Evolutionary conservation across 2,113 vertebrate species (phyloP), one percentile per base, ranked within the genome.

Genomic region (Otocyon megalotis): DNA sequence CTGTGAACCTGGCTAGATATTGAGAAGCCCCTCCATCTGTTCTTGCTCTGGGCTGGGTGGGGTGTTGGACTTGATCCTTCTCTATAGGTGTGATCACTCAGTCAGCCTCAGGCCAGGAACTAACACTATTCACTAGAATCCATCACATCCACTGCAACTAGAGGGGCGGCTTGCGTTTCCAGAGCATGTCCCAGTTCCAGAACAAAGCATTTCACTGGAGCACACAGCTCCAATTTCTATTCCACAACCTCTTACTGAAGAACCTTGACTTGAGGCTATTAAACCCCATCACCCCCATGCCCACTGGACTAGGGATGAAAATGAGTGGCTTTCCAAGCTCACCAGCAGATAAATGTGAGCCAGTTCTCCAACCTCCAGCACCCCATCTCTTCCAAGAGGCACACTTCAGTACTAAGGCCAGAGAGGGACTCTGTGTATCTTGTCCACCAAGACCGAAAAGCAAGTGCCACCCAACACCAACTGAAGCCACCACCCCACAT

Each of bases 401-500:
- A 8, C 0, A 8, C 3, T 67, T 69, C 53, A 32, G 58, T 54
- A 37, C 28, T 63, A 56, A 86, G 37, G 19, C 74, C 15, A 37
- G 4, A 16, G 48, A 30, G 24, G 11, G 30, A 28, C 60, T 26
- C 50, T 0, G 4, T 2, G 3, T 4, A 10, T 30, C 53, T 35
- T 35, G 43, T 77, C 62, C 50, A 50, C 76, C 28, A 58, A 1
- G 69, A 76, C 11, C 35, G 11, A 16, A n/a, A 77, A 54, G n/a
- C 3, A 0, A 74, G 32, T 1, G 0, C 50, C 28, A n/a, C 9
- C 69, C 35, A 24, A n/a, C 58, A 56, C 67, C 48, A 26, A 14
- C 0, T 4, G 67, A 54, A 48, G 79, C 9, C 22, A 35, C 74
- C 53, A 26, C 9, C 24, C n/a, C 10, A 5, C 11, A 37, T 1